A percentile compares a stretch with the other conserved stretches of the same genome.
phyloP scores from a whole-genome alignment of 2,797 vertebrate genomes.

The Catamblyrhynchus diadema region DNA sequence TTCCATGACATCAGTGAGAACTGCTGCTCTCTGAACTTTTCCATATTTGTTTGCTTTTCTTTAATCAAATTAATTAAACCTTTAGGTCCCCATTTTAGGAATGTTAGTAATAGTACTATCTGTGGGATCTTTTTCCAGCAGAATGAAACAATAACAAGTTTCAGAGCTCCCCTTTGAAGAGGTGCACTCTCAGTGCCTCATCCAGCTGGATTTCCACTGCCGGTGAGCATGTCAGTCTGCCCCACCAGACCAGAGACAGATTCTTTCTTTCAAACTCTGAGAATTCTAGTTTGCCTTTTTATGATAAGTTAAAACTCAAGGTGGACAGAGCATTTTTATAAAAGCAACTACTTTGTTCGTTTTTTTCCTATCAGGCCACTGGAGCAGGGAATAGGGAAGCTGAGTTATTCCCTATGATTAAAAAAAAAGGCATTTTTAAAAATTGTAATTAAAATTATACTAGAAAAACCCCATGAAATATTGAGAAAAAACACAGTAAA shows the following conservation, averaged over 20 bases:
- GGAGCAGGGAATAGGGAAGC: background rate
- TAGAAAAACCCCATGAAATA: background rate
- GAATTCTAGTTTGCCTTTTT: background rate
- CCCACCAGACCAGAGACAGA: background rate
- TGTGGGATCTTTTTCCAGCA: background rate
- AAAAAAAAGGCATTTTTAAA: background rate
- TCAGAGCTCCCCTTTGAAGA: background rate
- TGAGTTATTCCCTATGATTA: background rate
- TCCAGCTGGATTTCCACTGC: background rate
- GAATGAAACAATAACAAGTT: background rate
- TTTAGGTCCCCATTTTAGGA: background rate
- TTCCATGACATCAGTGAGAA: background rate
- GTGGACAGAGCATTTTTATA: background rate
- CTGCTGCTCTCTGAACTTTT: background rate
- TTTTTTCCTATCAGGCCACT: fast-evolving
- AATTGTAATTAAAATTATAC: background rate
- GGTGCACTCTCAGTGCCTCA: background rate
- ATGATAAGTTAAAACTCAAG: background rate
- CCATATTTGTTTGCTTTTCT: conserved; percentile 28
- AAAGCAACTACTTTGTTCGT: background rate
- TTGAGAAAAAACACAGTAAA: background rate
- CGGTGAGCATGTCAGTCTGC: fast-evolving
- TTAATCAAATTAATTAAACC: conserved; percentile 17
- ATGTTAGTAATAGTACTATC: background rate
- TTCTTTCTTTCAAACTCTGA: background rate